Percentiles rank a stretch among this genome's conserved stretches.
These are phyloP conservation scores for Nomada fabriciana DNA, from an alignment of 2,888 invertebrate genomes.

Conservation along the genomic window DNA sequence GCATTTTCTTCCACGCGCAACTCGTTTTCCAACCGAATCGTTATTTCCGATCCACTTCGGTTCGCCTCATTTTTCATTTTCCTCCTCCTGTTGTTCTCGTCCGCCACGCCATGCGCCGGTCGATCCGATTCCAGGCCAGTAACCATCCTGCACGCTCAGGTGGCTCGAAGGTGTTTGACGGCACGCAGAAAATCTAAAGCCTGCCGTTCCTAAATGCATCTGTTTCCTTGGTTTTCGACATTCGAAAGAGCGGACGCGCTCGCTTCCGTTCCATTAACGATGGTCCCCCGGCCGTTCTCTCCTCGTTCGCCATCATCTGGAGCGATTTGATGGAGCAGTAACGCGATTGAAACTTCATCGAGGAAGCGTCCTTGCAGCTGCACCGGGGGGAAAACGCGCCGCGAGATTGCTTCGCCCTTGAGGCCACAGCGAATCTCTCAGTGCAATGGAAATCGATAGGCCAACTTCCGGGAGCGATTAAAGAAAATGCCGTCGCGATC, in stretches of 20 bases:
- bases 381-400: slow-evolving; percentile 17
- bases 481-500: slow-evolving; percentile 3
- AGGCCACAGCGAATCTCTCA: slow-evolving; percentile 28
- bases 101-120: slow-evolving; percentile 6
- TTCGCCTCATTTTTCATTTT: slow-evolving; percentile 18
- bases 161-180: slow-evolving; percentile 25
- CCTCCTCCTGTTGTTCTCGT: slow-evolving; percentile 38
- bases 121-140: slow-evolving; percentile 64
- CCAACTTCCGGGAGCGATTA: slow-evolving; percentile 9
- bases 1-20: slow-evolving; percentile 11
- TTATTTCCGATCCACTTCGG: slow-evolving; percentile 42
- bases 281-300: slow-evolving; percentile 22
- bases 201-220: background rate
- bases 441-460: slow-evolving; percentile 45
- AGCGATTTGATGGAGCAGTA: slow-evolving; percentile 60
- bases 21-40: slow-evolving; percentile 21
- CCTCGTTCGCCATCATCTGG: slow-evolving; percentile 51
- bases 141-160: slow-evolving; percentile 64
- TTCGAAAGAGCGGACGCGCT: background rate
- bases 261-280: slow-evolving; percentile 38
- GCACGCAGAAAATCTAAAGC: slow-evolving; percentile 4
- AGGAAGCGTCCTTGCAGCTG: slow-evolving; percentile 42
- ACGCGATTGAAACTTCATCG: slow-evolving; percentile 65
- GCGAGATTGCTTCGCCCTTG: slow-evolving; percentile 39
- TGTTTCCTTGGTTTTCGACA: background rate